A percentile compares a stretch with the other conserved stretches of the same genome.
phyloP scores from a whole-genome alignment of 2,113 vertebrate genomes.

The Poeciliopsis turrubarensis region DNA sequence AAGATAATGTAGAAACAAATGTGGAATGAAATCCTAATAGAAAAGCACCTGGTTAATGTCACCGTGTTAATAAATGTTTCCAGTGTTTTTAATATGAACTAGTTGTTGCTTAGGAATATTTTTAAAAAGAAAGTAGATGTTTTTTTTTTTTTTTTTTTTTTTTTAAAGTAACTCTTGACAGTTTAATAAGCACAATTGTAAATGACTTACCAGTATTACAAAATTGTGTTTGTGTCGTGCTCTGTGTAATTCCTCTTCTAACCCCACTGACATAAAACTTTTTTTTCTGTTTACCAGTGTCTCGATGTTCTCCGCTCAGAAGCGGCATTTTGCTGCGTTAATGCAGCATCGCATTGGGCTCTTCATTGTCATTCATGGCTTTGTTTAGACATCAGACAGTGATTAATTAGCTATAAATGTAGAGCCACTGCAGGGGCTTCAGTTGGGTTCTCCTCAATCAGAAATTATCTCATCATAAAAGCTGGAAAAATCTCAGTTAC shows the following conservation, averaged over 20 bases:
- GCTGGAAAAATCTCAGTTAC: constrained; percentile 3
- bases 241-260: neutral
- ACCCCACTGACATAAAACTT: neutral
- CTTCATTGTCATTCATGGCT: constrained; percentile 5
- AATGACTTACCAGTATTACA: neutral
- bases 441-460: neutral
- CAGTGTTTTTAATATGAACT: too few species aligned
- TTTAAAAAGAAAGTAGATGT: too few species aligned
- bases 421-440: neutral
- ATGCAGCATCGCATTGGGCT: neutral
- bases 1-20: too few species aligned
- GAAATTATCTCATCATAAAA: neutral
- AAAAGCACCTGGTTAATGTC: too few species aligned
- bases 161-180: too few species aligned
- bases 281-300: too few species aligned
- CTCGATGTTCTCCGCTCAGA: neutral
- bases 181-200: too few species aligned
- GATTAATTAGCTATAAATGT: neutral
- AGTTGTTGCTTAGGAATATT: too few species aligned
- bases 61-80: too few species aligned
- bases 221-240: too few species aligned
- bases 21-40: too few species aligned
- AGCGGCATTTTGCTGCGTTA: neutral
- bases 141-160: too few species aligned
- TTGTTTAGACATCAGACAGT: neutral